Percentiles rank a stretch among this genome's conserved stretches.
phyloP scores from a whole-genome alignment of 2,888 invertebrate genomes.

The Camptogramma bilineatum region DNA sequence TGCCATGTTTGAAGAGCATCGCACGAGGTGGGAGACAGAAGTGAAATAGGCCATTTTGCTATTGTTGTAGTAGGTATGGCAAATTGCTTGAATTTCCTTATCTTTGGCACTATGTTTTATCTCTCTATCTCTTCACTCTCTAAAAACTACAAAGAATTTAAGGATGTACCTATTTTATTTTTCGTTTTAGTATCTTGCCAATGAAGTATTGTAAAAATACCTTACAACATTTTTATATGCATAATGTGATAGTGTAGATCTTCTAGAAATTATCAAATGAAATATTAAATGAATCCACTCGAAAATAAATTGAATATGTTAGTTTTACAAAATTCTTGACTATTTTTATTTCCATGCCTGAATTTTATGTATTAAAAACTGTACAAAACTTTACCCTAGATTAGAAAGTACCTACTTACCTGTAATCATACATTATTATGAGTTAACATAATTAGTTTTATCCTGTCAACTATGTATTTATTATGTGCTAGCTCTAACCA shows the following conservation, averaged over 20 bases:
- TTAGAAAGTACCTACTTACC: conserved; percentile 59
- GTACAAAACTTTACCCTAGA: conserved; percentile 78
- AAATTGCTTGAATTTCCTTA: conserved; percentile 69
- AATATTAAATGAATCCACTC: conserved; percentile 62
- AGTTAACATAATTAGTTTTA: conserved; percentile 78
- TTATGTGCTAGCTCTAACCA: conserved; percentile 80
- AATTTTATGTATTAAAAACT: conserved; percentile 58
- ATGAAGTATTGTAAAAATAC: conserved; percentile 73
- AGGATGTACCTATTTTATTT: conserved; percentile 65
- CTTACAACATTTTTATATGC: conserved; percentile 70
- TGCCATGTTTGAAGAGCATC: conserved; percentile 76
- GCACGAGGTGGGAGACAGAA: conserved; percentile 67
- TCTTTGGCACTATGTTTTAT: conserved; percentile 65
- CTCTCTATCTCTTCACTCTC: conserved; percentile 81
- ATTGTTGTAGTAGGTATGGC: conserved; percentile 80
- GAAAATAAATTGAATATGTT: conserved; percentile 62
- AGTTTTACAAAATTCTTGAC: conserved; percentile 63
- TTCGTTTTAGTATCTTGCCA: conserved; percentile 80
- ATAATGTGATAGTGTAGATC: conserved; percentile 81
- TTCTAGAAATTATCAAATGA: conserved; percentile 64
- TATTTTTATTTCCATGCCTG: conserved; percentile 48
- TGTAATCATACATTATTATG: conserved; percentile 69
- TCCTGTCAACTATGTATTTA: conserved; percentile 72
- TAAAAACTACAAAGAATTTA: conserved; percentile 75
- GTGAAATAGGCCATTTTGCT: conserved; percentile 67